A percentile compares a stretch with the other conserved stretches of the same genome.
These are phyloP conservation scores for Drosophila truncata DNA, from an alignment of 1,140 invertebrate species.

Conservation along the genomic window DNA sequence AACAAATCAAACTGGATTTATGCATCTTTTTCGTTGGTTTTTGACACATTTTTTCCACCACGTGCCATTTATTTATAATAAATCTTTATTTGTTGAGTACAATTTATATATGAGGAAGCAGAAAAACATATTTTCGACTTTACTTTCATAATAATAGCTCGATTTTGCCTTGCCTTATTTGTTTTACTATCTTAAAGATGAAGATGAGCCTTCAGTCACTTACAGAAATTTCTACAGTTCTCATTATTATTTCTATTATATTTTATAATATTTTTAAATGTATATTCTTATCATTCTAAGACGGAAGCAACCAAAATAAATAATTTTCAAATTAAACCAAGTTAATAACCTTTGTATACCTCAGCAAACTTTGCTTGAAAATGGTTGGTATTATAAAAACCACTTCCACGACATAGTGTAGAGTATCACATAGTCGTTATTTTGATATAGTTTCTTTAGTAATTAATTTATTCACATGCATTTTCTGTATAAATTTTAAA, in stretches of 20 bases:
- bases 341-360: background rate
- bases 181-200: background rate
- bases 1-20: slow-evolving; percentile 13
- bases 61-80: background rate
- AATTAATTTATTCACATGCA: background rate
- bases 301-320: background rate
- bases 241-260: background rate
- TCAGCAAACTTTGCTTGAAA: background rate
- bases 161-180: no score
- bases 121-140: background rate
- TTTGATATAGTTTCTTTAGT: background rate
- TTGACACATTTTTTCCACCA: background rate
- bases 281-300: background rate
- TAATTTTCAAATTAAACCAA: background rate
- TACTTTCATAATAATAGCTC: background rate
- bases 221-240: background rate
- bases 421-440: background rate
- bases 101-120: background rate
- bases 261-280: background rate
- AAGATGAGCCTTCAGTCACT: background rate
- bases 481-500: background rate
- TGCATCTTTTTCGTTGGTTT: background rate
- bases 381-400: background rate
- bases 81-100: background rate
- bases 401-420: background rate